Percentiles rank a stretch among this genome's conserved stretches.
phyloP scores from a whole-genome alignment of 1,140 invertebrate genomes.

The Neotoxoptera formosana region DNA sequence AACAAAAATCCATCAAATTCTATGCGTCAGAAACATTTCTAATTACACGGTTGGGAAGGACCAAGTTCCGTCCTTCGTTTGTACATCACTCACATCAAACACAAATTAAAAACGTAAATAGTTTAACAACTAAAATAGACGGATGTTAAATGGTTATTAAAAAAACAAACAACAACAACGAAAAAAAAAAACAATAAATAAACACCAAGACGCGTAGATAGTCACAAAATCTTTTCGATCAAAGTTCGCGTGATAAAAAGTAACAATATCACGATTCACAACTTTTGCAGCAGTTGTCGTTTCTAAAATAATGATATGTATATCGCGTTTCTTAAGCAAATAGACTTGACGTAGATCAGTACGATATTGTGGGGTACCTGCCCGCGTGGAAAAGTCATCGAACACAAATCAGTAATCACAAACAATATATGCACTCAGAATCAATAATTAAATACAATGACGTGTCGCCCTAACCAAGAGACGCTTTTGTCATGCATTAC shows the following conservation, averaged over 20 bases:
- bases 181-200: background rate
- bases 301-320: background rate
- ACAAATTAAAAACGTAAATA: background rate
- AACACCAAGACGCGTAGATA: background rate
- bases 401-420: too few relatives aligned
- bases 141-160: slow-evolving; percentile 10
- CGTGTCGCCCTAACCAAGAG: background rate
- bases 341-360: background rate
- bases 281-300: background rate
- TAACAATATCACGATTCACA: background rate
- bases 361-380: background rate
- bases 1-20: slow-evolving; percentile 46
- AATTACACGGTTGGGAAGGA: slow-evolving; percentile 16
- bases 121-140: background rate
- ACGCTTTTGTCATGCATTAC: background rate
- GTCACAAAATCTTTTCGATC: background rate
- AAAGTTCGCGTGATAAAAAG: background rate
- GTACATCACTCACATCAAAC: background rate
- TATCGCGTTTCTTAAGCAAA: background rate
- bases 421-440: background rate
- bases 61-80: background rate
- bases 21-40: slow-evolving; percentile 44
- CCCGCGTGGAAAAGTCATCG: background rate
- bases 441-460: background rate
- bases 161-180: background rate